A percentile compares a stretch with the other conserved stretches of the same genome.
Conservation (phyloP, 2,888 invertebrate species). For the Papilio gigon region DNA sequence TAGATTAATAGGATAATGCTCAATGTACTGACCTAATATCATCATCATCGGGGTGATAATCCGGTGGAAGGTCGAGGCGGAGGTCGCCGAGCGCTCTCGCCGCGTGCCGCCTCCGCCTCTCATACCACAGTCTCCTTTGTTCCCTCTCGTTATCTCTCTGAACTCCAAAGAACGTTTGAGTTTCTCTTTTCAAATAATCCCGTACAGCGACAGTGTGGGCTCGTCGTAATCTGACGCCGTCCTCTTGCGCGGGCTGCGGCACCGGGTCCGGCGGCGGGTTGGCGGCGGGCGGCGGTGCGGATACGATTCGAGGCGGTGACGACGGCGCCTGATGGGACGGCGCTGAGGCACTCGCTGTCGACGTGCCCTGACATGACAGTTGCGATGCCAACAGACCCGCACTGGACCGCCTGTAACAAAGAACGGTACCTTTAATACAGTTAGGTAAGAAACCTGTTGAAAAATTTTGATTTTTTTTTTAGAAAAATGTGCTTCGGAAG, state of each 20-base stretch:
- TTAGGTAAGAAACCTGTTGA: too few relatives aligned
- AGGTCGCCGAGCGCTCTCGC: slow-evolving; percentile 86
- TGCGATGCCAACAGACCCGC: slow-evolving; percentile 75
- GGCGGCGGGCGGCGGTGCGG: slow-evolving; percentile 63
- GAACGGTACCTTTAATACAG: neutral
- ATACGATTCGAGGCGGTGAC: slow-evolving; percentile 73
- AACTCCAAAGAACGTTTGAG: slow-evolving; percentile 93
- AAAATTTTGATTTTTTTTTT: neutral
- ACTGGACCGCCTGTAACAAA: slow-evolving; percentile 77
- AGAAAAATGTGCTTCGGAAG: neutral
- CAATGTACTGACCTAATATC: slow-evolving; percentile 71
- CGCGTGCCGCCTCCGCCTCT: slow-evolving; percentile 89
- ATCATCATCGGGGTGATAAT: slow-evolving; percentile 84
- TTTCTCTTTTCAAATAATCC: slow-evolving; percentile 89
- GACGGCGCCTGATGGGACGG: slow-evolving; percentile 68
- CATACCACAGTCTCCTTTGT: slow-evolving; percentile 89
- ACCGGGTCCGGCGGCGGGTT: slow-evolving; percentile 59
- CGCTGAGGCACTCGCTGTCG: slow-evolving; percentile 63
- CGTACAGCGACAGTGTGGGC: slow-evolving; percentile 74
- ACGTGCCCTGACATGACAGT: slow-evolving; percentile 70
- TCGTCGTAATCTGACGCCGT: slow-evolving; percentile 74
- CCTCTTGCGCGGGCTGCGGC: slow-evolving; percentile 73
- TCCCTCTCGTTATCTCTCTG: slow-evolving; percentile 89
- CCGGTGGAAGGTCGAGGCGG: slow-evolving; percentile 82
- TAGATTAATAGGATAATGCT: neutral